Evolutionary conservation across 2,888 invertebrate species (phyloP).

Genomic region (Apamea crenata): DNA sequence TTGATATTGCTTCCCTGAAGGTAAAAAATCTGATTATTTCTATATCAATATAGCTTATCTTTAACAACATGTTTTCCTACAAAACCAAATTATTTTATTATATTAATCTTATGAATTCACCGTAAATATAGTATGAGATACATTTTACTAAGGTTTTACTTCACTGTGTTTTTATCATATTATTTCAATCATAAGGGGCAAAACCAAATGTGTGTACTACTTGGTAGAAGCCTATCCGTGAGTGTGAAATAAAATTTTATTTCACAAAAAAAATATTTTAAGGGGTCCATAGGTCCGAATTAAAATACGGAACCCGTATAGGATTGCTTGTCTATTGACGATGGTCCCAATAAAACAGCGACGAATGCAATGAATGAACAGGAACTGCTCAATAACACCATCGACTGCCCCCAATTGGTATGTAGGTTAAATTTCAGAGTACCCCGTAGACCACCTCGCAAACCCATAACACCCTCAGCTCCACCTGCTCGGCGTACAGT

Average conservation of each 20-base stretch:
- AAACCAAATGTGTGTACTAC: conserved; percentile 1
- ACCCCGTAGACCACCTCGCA: too few species aligned
- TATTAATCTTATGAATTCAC: conserved; percentile 5
- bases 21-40: conserved; percentile 35
- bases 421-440: too few species aligned
- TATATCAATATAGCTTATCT: background rate
- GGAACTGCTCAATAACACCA: too few species aligned
- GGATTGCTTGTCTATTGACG: background rate
- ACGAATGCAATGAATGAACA: background rate
- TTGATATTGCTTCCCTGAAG: conserved; percentile 94
- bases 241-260: background rate
- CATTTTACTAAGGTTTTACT: conserved; percentile 1
- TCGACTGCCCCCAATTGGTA: too few species aligned
- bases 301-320: background rate
- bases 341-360: background rate
- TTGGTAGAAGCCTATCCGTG: background rate
- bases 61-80: background rate
- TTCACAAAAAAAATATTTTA: background rate
- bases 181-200: background rate
- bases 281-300: background rate
- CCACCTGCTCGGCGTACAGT: too few species aligned
- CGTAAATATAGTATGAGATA: background rate
- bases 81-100: background rate
- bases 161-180: background rate
- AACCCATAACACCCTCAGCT: too few species aligned